Conservation (phyloP, 2,797 vertebrate genomes). For the Silurus lanzhouensis region DNA sequence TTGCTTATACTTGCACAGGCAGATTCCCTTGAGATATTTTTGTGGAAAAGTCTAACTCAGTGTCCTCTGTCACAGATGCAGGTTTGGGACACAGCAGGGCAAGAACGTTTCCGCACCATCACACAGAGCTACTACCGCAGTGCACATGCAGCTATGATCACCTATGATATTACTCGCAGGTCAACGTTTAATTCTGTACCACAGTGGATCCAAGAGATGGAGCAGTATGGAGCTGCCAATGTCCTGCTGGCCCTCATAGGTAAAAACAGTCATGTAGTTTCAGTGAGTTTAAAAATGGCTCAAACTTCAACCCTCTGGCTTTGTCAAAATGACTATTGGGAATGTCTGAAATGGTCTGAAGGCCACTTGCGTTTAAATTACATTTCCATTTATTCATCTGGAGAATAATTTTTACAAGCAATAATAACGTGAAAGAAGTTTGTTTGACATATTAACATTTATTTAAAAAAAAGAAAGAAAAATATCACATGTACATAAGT, state of each 20-base stretch:
- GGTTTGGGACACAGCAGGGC: slow-evolving; percentile 97
- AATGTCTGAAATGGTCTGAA: neutral
- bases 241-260: slow-evolving; percentile 90
- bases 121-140: slow-evolving; percentile 97
- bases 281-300: neutral
- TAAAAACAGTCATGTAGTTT: slow-evolving; percentile 63
- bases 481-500: too few species aligned
- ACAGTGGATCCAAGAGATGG: slow-evolving; percentile 91
- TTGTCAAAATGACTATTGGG: neutral
- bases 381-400: neutral
- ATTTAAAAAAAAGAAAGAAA: too few species aligned
- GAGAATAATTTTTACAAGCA: neutral
- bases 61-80: slow-evolving; percentile 80
- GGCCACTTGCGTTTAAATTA: neutral
- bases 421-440: too few species aligned
- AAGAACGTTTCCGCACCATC: slow-evolving; percentile 95
- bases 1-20: neutral
- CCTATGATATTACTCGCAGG: slow-evolving; percentile 90
- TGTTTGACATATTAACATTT: too few species aligned
- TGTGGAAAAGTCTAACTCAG: slow-evolving; percentile 1
- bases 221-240: slow-evolving; percentile 87
- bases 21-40: neutral
- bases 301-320: neutral
- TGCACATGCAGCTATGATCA: slow-evolving; percentile 91
- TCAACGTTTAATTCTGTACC: slow-evolving; percentile 88